A percentile compares a stretch with the other conserved stretches of the same genome.
Conservation (phyloP, 2,888 invertebrate genomes). For the Drosophila falleni region DNA sequence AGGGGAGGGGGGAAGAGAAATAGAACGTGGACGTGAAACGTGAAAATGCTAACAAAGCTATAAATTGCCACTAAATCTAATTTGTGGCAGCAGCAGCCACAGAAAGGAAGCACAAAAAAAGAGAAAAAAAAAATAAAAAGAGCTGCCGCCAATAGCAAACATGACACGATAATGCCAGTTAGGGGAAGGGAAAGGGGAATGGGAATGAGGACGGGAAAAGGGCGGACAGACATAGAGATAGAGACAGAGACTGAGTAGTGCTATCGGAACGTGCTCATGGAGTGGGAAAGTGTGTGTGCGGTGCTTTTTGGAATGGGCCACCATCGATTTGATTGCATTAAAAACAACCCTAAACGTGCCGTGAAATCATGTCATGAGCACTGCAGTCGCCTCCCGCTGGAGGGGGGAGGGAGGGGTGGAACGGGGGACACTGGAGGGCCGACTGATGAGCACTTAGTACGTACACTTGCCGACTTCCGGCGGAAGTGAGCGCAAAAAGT, state of each 20-base stretch:
- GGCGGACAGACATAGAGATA: not conserved
- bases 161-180: conserved; percentile 27
- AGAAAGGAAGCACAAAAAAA: conserved; percentile 16
- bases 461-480: conserved; percentile 66
- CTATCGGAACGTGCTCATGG: not conserved
- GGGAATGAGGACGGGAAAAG: not conserved
- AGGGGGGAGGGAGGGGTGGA: too few species aligned
- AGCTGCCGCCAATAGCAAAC: conserved; percentile 34
- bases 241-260: not conserved
- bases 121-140: conserved; percentile 1
- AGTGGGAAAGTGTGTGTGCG: not conserved
- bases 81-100: conserved; percentile 62
- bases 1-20: not conserved
- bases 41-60: conserved; percentile 69
- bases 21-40: conserved; percentile 29
- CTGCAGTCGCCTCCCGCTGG: conserved; percentile 30
- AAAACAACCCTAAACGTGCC: conserved; percentile 69
- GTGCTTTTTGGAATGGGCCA: conserved; percentile 5
- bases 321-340: conserved; percentile 65
- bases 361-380: conserved; percentile 59
- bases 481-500: conserved; percentile 56
- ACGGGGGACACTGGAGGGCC: conserved; percentile 1
- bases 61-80: conserved; percentile 72
- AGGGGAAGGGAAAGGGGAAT: too few species aligned
- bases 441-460: conserved; percentile 63